Evolutionary conservation across 2,888 invertebrate species (phyloP).

Genomic region (Acanthosepion esculentum): DNA sequence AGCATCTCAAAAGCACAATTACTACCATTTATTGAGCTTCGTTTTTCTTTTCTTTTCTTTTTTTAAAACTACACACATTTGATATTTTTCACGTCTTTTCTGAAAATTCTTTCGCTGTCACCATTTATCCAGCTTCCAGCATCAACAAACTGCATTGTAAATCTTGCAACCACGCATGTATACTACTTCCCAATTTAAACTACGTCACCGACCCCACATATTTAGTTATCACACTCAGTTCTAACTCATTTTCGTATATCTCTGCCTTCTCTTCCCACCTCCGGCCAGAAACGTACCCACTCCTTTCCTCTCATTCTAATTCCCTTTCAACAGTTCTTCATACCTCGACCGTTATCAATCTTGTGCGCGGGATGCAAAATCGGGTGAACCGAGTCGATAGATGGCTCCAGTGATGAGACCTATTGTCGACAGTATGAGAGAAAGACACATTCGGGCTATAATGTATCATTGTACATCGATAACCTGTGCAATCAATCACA

Average conservation of each 20-base stretch:
- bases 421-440: not conserved
- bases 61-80: no score
- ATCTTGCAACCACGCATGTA: not conserved
- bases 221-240: not conserved
- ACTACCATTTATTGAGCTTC: not conserved
- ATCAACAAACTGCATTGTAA: not conserved
- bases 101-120: not conserved
- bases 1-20: not conserved
- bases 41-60: not conserved
- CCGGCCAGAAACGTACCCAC: not conserved
- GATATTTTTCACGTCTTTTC: not conserved
- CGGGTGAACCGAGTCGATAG: conserved; percentile 18
- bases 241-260: not conserved
- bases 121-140: not conserved
- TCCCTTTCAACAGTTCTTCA: not conserved
- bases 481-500: conserved; percentile 8
- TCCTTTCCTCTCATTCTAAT: not conserved
- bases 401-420: conserved; percentile 21
- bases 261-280: not conserved
- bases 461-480: conserved; percentile 22
- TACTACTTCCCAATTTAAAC: not conserved
- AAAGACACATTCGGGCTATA: not conserved
- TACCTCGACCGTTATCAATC: not conserved
- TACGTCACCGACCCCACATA: not conserved
- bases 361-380: not conserved